Conservation (phyloP, 2,113 vertebrate species). For the Phalacrocorax carbo region DNA sequence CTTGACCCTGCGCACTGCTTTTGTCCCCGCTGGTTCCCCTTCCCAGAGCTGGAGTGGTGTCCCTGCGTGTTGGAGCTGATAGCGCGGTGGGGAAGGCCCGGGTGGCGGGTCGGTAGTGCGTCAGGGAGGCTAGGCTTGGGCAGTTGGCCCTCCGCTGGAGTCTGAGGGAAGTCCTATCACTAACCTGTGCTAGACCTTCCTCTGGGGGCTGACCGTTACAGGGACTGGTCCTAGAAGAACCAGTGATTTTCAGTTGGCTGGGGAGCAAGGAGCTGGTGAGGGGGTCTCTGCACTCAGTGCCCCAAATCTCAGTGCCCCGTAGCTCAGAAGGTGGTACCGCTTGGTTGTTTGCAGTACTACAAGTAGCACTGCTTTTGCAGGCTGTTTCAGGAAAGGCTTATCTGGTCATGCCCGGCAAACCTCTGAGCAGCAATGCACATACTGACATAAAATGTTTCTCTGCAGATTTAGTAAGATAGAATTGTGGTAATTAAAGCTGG, state of each 20-base stretch:
- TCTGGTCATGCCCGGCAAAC: fast-evolving
- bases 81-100: fast-evolving
- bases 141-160: neutral
- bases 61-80: neutral
- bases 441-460: neutral
- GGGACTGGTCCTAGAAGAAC: neutral
- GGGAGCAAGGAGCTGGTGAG: neutral
- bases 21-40: neutral
- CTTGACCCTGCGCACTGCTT: neutral
- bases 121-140: neutral
- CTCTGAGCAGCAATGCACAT: neutral
- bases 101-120: neutral
- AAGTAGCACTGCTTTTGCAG: neutral
- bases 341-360: neutral
- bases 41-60: neutral
- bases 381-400: neutral
- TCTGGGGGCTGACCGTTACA: neutral
- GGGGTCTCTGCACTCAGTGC: neutral
- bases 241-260: neutral
- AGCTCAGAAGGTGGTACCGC: neutral
- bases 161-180: neutral
- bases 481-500: neutral
- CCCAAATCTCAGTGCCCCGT: neutral
- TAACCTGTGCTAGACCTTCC: neutral
- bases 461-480: neutral